Evolutionary conservation across 2,113 vertebrate genomes (phyloP).

Genomic region (Nannospalax galili): DNA sequence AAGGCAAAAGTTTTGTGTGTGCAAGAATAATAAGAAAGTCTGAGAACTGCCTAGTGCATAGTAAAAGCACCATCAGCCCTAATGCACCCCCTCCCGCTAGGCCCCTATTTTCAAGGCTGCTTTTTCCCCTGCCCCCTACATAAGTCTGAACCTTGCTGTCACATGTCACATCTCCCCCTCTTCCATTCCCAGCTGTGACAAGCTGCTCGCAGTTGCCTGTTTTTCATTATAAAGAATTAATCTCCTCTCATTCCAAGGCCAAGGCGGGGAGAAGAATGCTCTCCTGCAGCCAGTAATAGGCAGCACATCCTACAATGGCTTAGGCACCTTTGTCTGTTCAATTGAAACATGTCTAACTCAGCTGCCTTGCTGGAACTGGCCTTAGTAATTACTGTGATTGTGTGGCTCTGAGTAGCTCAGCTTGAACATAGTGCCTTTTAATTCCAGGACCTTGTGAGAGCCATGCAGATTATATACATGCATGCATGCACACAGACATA

Average conservation of each 20-base stretch:
- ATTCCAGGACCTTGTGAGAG: not conserved
- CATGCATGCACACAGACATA: too few species aligned
- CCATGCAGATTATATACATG: not conserved
- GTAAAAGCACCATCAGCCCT: not conserved
- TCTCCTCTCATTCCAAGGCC: not conserved
- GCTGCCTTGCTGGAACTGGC: not conserved
- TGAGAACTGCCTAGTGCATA: not conserved
- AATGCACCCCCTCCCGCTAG: not conserved
- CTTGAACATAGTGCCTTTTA: not conserved
- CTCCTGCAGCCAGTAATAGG: slow-evolving; percentile 45
- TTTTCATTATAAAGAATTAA: slow-evolving; percentile 58
- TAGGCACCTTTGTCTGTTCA: slow-evolving; percentile 6
- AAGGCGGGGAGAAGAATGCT: slow-evolving; percentile 24
- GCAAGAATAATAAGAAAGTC: not conserved
- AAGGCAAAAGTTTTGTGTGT: not conserved
- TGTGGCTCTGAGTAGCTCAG: not conserved
- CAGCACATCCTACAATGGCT: not conserved
- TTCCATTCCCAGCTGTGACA: not conserved
- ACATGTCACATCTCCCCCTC: too few species aligned
- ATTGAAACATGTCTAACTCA: not conserved
- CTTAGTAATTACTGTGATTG: slow-evolving; percentile 33
- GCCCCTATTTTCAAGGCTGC: not conserved
- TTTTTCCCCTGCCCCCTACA: not conserved
- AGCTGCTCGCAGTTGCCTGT: not conserved
- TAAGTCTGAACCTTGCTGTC: not conserved